These are phyloP conservation scores for Chlorops oryzae DNA, from an alignment of 1,140 invertebrate genomes.

Conservation along the genomic window DNA sequence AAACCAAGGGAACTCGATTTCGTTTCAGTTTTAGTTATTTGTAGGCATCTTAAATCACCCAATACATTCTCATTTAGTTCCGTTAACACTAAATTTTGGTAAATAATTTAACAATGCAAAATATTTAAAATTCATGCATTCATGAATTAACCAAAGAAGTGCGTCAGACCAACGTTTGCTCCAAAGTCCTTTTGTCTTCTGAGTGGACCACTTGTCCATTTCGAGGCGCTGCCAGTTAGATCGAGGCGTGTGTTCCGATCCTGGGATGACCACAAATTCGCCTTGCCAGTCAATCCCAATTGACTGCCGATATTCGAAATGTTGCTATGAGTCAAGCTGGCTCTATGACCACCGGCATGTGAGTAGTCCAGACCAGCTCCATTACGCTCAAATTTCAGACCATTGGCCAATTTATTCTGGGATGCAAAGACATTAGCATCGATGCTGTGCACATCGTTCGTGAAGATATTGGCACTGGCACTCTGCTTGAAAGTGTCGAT, in stretches of 20 bases:
- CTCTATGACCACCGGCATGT: slow-evolving; percentile 33
- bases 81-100: too few species aligned
- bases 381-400: slow-evolving; percentile 35
- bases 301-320: slow-evolving; percentile 37
- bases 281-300: slow-evolving; percentile 27
- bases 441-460: slow-evolving; percentile 31
- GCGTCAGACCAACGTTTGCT: slow-evolving; percentile 24
- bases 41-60: too few species aligned
- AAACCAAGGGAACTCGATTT: too few species aligned
- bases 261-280: slow-evolving; percentile 34
- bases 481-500: slow-evolving; percentile 26
- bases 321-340: slow-evolving; percentile 31
- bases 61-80: too few species aligned
- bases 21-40: too few species aligned
- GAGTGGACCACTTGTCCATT: slow-evolving; percentile 31
- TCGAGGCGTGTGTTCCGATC: slow-evolving; percentile 16
- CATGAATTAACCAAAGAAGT: slow-evolving; percentile 31
- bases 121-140: too few species aligned
- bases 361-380: slow-evolving; percentile 35
- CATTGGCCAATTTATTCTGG: slow-evolving; percentile 36
- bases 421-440: slow-evolving; percentile 38
- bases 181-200: slow-evolving; percentile 23
- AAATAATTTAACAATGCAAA: too few species aligned
- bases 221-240: slow-evolving; percentile 23
- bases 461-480: slow-evolving; percentile 26